Evolutionary conservation across 2,797 vertebrate species (phyloP).

Genomic region (Clamator glandarius): DNA sequence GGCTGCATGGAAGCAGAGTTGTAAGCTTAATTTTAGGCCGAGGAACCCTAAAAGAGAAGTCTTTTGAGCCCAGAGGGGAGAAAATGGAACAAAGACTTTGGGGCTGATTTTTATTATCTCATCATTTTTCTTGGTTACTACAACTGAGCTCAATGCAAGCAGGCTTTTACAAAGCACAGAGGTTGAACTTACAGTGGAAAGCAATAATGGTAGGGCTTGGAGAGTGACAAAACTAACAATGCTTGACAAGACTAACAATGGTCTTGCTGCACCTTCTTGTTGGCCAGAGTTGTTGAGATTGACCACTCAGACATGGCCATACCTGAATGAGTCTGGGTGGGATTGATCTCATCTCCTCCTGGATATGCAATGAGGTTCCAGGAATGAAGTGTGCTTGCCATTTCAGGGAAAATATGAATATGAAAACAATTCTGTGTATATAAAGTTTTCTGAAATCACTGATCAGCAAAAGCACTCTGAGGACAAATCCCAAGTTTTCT

Average conservation of each 20-base stretch:
- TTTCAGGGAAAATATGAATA: too few relatives aligned
- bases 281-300: too few relatives aligned
- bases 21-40: background rate
- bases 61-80: background rate
- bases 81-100: background rate
- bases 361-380: too few relatives aligned
- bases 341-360: too few relatives aligned
- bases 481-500: too few relatives aligned
- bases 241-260: too few relatives aligned
- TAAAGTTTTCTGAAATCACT: too few relatives aligned
- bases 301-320: too few relatives aligned
- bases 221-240: background rate
- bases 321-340: too few relatives aligned
- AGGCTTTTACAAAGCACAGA: background rate
- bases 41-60: background rate
- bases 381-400: too few relatives aligned
- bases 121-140: background rate
- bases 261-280: background rate
- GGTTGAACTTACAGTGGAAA: background rate
- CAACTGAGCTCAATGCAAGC: background rate
- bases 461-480: too few relatives aligned
- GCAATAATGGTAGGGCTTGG: accelerated
- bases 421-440: too few relatives aligned
- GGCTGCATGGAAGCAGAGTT: background rate
- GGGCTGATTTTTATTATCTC: background rate